A percentile compares a stretch with the other conserved stretches of the same genome.
Conservation (phyloP, 2,888 invertebrate species). For the Tetranychus truncatus region DNA sequence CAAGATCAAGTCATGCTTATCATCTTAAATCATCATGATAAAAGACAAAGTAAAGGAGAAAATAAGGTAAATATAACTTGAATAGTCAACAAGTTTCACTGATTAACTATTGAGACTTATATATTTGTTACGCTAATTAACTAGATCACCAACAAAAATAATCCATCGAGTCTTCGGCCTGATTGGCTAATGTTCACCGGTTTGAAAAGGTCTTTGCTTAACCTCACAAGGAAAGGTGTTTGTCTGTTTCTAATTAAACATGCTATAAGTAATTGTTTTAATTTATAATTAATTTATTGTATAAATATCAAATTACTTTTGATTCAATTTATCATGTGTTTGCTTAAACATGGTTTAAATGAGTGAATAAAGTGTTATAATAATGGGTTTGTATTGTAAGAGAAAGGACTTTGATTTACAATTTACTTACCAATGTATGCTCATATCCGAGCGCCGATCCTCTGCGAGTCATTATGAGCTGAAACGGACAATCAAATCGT, state of each 20-base stretch:
- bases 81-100: too few relatives aligned
- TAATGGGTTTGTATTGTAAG: neutral
- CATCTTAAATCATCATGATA: neutral
- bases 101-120: too few relatives aligned
- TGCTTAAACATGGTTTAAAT: neutral
- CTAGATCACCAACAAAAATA: too few relatives aligned
- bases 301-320: neutral
- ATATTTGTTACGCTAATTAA: too few relatives aligned
- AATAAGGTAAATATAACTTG: too few relatives aligned
- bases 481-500: too few relatives aligned
- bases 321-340: neutral
- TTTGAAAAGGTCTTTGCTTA: too few relatives aligned
- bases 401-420: neutral
- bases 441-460: constrained; percentile 4
- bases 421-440: constrained; percentile 6
- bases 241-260: neutral
- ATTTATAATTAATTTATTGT: neutral
- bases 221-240: too few relatives aligned
- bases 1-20: neutral
- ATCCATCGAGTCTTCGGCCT: too few relatives aligned
- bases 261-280: neutral
- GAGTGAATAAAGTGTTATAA: neutral
- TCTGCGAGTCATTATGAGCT: neutral
- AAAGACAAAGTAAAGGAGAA: neutral
- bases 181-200: too few relatives aligned